phyloP scores from a whole-genome alignment of 2,113 vertebrate genomes.

The Tragelaphus buxtoni region DNA sequence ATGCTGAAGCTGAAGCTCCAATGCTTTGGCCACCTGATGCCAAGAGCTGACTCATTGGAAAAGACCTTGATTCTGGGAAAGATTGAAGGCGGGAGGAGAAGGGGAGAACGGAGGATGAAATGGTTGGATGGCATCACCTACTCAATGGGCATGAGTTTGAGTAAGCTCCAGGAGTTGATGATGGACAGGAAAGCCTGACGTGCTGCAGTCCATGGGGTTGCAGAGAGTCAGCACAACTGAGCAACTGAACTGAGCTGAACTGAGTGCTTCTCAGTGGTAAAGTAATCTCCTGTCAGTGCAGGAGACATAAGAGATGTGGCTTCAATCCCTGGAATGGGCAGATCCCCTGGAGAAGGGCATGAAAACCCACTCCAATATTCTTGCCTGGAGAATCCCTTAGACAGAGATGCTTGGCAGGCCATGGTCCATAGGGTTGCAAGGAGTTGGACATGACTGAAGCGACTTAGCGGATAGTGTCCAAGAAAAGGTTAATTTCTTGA shows the following conservation, averaged over 20 bases:
- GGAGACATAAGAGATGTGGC: background rate
- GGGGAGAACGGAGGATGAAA: background rate
- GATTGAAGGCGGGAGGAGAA: background rate
- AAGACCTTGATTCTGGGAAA: background rate
- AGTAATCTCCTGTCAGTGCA: background rate
- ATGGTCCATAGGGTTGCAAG: background rate
- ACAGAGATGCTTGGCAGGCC: background rate
- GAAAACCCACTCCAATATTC: background rate
- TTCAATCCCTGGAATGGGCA: background rate
- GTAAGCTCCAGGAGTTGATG: background rate
- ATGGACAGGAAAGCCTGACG: background rate
- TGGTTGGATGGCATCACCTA: background rate
- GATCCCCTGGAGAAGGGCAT: background rate
- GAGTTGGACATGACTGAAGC: background rate
- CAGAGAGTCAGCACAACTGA: background rate
- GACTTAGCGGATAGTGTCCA: background rate
- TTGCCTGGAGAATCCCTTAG: background rate
- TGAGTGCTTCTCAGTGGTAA: background rate
- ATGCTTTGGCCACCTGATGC: background rate
- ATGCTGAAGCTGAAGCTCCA: background rate
- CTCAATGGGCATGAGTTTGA: background rate
- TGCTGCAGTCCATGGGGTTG: background rate
- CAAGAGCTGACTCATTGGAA: background rate
- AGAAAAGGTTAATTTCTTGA: background rate
- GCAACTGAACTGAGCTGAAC: background rate